phyloP scores from a whole-genome alignment of 2,113 vertebrate genomes.

The Sander lucioperca region DNA sequence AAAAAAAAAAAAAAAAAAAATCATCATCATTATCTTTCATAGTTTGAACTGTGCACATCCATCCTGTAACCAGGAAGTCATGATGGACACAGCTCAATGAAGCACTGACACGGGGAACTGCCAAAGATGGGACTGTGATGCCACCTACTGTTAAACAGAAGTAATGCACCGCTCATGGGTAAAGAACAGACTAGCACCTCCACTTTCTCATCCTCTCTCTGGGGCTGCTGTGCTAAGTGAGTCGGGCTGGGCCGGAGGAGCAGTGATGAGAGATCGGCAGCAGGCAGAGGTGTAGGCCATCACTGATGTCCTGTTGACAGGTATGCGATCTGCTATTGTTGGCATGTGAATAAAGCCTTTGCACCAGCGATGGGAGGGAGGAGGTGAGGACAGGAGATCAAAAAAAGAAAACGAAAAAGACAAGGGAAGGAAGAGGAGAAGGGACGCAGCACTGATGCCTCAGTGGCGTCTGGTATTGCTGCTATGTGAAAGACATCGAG shows the following conservation, averaged over 20 bases:
- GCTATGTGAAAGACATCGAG: slow-evolving; percentile 40
- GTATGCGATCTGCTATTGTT: slow-evolving; percentile 35
- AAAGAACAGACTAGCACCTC: neutral
- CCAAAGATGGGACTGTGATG: neutral
- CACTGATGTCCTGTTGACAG: slow-evolving; percentile 34
- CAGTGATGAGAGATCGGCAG: slow-evolving; percentile 34
- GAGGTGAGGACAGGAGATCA: slow-evolving; percentile 30
- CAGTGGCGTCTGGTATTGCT: slow-evolving; percentile 24
- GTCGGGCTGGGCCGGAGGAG: neutral
- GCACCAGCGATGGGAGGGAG: slow-evolving; percentile 3
- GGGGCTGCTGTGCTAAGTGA: neutral
- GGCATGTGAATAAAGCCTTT: slow-evolving; percentile 48
- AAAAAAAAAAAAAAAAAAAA: no score
- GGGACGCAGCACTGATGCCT: slow-evolving; percentile 25
- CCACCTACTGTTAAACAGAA: slow-evolving; percentile 60
- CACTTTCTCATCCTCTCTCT: neutral
- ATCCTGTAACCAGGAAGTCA: neutral
- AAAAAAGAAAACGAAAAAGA: slow-evolving; percentile 24
- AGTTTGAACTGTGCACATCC: neutral
- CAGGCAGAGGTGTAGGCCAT: slow-evolving; percentile 10
- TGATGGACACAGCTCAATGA: neutral
- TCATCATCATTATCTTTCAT: neutral
- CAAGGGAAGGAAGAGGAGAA: neutral
- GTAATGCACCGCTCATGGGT: neutral
- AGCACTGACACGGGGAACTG: neutral